These are phyloP conservation scores for Onychostoma macrolepis DNA, from an alignment of 2,113 vertebrate species.

Conservation along the genomic window DNA sequence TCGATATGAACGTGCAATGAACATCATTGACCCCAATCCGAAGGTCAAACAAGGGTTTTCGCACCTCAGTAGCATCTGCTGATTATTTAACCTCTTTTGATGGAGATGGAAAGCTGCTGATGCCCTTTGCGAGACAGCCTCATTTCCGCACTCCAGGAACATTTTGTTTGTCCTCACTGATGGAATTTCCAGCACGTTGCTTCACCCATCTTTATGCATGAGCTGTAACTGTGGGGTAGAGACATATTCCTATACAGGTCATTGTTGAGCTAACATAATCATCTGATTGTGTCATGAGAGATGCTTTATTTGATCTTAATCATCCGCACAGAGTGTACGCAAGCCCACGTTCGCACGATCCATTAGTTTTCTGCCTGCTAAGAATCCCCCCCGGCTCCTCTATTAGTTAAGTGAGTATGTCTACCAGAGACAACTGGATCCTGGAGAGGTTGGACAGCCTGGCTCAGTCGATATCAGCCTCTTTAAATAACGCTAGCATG, in stretches of 20 bases:
- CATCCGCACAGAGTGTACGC: neutral
- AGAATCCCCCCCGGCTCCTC: neutral
- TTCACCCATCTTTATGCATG: slow-evolving; percentile 15
- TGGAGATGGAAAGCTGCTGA: slow-evolving; percentile 6
- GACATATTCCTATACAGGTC: slow-evolving; percentile 32
- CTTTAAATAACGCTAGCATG: neutral
- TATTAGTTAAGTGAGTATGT: slow-evolving; percentile 36
- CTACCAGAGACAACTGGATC: slow-evolving; percentile 15
- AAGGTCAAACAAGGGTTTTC: slow-evolving; percentile 31
- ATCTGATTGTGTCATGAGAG: slow-evolving; percentile 44
- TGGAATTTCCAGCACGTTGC: slow-evolving; percentile 41
- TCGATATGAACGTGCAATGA: slow-evolving; percentile 1
- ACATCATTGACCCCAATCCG: slow-evolving; percentile 40
- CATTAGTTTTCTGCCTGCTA: slow-evolving; percentile 30
- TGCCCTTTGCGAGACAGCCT: slow-evolving; percentile 36
- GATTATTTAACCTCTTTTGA: slow-evolving; percentile 35
- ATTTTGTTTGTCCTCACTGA: slow-evolving; percentile 47
- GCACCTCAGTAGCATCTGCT: neutral
- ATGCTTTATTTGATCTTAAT: slow-evolving; percentile 43
- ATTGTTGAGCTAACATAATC: slow-evolving; percentile 44
- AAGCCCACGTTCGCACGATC: slow-evolving; percentile 27
- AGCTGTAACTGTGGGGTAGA: slow-evolving; percentile 22
- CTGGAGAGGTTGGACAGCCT: slow-evolving; percentile 18
- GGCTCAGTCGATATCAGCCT: slow-evolving; percentile 2
- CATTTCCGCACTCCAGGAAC: slow-evolving; percentile 42